A percentile compares a stretch with the other conserved stretches of the same genome.
phyloP scores from a whole-genome alignment of 2,888 invertebrate genomes.

The Artemia sinica region DNA sequence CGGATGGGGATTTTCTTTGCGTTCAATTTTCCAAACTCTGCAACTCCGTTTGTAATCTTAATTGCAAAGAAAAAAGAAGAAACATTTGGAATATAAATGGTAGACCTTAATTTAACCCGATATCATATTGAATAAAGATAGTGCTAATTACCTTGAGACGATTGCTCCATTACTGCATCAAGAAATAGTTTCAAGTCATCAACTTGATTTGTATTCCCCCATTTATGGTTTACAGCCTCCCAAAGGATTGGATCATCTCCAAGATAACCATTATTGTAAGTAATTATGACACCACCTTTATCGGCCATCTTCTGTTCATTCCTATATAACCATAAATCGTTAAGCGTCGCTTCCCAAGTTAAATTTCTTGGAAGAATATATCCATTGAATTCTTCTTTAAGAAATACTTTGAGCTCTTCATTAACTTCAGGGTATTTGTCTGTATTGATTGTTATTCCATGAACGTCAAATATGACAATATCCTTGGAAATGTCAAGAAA shows the following conservation, averaged over 20 bases:
- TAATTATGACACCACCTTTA: conserved; percentile 24
- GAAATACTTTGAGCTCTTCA: conserved; percentile 31
- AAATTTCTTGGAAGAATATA: conserved; percentile 29
- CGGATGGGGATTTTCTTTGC: no score
- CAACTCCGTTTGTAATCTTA: no score
- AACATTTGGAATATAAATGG: no score
- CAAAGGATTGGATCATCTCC: conserved; percentile 33
- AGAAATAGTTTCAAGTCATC: conserved; percentile 39
- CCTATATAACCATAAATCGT: conserved; percentile 23
- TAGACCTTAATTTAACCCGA: no score
- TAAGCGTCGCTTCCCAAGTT: conserved; percentile 24
- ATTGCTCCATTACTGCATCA: conserved; percentile 25
- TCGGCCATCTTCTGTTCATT: neutral
- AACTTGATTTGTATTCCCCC: conserved; percentile 46
- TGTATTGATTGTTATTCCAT: conserved; percentile 41
- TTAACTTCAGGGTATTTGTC: conserved; percentile 28
- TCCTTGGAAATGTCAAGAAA: conserved; percentile 42
- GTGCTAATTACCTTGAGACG: conserved; percentile 18
- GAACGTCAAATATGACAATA: conserved; percentile 42
- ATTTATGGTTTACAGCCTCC: conserved; percentile 43
- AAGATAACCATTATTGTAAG: conserved; percentile 22
- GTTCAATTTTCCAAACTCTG: no score
- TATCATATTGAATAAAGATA: no score
- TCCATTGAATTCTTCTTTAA: conserved; percentile 31
- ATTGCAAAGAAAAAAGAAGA: no score